Evolutionary conservation across 2,113 vertebrate species (phyloP).

Genomic region (Lathamus discolor): DNA sequence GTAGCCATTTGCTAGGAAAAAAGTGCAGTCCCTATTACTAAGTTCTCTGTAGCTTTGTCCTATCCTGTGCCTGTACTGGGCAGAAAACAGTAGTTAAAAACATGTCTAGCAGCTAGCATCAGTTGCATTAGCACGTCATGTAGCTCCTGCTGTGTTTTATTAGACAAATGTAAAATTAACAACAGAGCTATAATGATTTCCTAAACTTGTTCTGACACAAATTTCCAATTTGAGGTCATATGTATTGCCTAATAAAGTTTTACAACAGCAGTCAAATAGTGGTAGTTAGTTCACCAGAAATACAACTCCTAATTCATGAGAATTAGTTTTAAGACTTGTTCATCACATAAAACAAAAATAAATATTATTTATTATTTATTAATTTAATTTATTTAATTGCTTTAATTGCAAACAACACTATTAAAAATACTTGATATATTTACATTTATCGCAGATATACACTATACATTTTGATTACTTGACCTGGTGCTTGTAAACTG

Average conservation of each 20-base stretch:
- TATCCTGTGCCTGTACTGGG: background rate
- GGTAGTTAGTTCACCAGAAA: slow-evolving; percentile 73
- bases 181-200: slow-evolving; percentile 88
- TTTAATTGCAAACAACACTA: slow-evolving; percentile 66
- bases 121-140: slow-evolving; percentile 28
- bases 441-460: slow-evolving; percentile 53
- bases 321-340: slow-evolving; percentile 74
- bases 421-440: slow-evolving; percentile 70
- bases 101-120: slow-evolving; percentile 34
- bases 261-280: slow-evolving; percentile 84
- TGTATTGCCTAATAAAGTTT: slow-evolving; percentile 92
- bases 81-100: slow-evolving; percentile 13
- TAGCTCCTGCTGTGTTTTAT: slow-evolving; percentile 88
- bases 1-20: background rate
- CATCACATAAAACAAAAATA: slow-evolving; percentile 71
- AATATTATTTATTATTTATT: no score
- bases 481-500: slow-evolving; percentile 70
- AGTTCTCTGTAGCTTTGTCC: background rate
- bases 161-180: slow-evolving; percentile 98
- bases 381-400: no score
- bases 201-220: slow-evolving; percentile 86
- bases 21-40: background rate
- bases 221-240: slow-evolving; percentile 95
- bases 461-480: slow-evolving; percentile 57
- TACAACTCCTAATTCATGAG: slow-evolving; percentile 71